phyloP scores from a whole-genome alignment of 2,888 invertebrate genomes.

The Lamproptera curius region DNA sequence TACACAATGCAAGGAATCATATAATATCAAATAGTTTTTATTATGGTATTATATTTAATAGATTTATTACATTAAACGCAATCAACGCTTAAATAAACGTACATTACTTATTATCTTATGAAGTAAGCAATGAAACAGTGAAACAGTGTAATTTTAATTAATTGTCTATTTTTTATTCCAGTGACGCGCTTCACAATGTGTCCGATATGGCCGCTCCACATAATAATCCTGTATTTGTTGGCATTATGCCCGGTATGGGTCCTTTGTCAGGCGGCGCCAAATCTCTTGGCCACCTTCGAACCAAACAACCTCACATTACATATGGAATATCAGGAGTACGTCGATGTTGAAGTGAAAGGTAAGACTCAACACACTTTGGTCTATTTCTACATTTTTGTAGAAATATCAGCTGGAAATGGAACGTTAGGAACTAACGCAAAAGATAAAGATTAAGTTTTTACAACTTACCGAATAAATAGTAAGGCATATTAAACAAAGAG shows the following conservation, averaged over 20 bases:
- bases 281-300: constrained; percentile 52
- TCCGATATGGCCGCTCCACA: constrained; percentile 80
- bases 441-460: too few relatives aligned
- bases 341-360: constrained; percentile 60
- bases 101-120: too few relatives aligned
- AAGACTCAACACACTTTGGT: constrained; percentile 21
- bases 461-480: too few relatives aligned
- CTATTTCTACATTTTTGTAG: not conserved
- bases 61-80: too few relatives aligned
- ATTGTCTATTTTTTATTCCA: constrained; percentile 25
- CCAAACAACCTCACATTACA: constrained; percentile 51
- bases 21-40: too few relatives aligned
- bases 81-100: too few relatives aligned
- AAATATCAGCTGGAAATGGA: too few relatives aligned
- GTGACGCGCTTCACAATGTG: constrained; percentile 64
- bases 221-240: constrained; percentile 74
- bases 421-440: too few relatives aligned
- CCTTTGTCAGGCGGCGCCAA: constrained; percentile 63
- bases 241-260: constrained; percentile 74
- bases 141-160: not conserved
- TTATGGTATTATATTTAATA: too few relatives aligned
- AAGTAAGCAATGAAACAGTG: not conserved
- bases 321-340: constrained; percentile 61
- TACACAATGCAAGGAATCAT: too few relatives aligned
- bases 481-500: too few relatives aligned